Conservation (phyloP, 2,113 vertebrate genomes). For the Formicarius rufipectus region DNA sequence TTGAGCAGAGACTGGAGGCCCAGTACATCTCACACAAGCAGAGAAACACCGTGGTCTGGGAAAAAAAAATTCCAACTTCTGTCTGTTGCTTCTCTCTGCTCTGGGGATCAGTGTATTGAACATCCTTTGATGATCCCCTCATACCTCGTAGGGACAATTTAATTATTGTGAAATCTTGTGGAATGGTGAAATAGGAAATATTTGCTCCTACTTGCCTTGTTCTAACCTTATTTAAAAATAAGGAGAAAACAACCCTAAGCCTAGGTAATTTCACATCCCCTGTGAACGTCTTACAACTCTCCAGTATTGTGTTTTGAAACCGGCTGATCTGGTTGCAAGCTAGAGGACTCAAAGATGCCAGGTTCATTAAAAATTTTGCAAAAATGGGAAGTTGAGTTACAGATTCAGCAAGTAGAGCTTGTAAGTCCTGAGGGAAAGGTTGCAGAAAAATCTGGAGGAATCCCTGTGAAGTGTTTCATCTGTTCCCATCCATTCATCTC, state of each 20-base stretch:
- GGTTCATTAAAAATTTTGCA: background rate
- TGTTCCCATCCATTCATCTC: background rate
- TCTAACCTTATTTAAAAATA: background rate
- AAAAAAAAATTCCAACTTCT: background rate
- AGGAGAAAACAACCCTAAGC: rapidly evolving
- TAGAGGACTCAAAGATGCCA: background rate
- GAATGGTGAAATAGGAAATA: background rate
- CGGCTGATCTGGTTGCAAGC: background rate
- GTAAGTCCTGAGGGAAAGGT: background rate
- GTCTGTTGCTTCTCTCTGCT: no score
- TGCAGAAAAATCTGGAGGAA: background rate
- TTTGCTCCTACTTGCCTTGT: background rate
- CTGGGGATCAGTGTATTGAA: background rate
- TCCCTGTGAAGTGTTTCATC: background rate
- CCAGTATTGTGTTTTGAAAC: background rate
- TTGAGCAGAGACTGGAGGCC: background rate
- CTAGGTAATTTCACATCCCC: background rate
- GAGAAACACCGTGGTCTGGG: background rate
- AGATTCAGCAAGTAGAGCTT: background rate
- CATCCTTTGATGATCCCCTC: background rate
- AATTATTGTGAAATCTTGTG: background rate
- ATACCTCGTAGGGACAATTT: background rate
- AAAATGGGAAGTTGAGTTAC: background rate
- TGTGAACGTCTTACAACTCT: background rate
- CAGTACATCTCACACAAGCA: background rate